Evolutionary conservation across 2,888 invertebrate genomes (phyloP).

Genomic region (Encarsia formosa): DNA sequence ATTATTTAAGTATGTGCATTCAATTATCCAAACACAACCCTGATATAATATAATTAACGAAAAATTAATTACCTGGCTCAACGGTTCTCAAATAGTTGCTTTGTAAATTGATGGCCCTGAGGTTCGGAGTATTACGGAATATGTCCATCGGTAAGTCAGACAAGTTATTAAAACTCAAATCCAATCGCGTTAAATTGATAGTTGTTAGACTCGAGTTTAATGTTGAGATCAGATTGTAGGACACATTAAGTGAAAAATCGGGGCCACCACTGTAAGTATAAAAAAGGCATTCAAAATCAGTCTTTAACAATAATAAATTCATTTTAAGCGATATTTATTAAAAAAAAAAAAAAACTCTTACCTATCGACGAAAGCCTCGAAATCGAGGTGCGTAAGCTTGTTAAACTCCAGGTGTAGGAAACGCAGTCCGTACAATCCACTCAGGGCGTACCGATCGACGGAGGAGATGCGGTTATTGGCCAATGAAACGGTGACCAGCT

Average conservation of each 20-base stretch:
- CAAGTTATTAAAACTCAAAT: slow-evolving; percentile 79
- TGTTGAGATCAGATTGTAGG: slow-evolving; percentile 69
- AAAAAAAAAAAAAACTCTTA: no score
- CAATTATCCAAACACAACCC: neutral
- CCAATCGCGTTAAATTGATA: slow-evolving; percentile 74
- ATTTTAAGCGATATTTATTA: no score
- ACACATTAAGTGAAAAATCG: slow-evolving; percentile 71
- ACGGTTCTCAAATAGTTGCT: slow-evolving; percentile 75
- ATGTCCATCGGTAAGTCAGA: slow-evolving; percentile 63
- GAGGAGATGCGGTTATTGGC: slow-evolving; percentile 75
- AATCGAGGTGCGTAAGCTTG: slow-evolving; percentile 61
- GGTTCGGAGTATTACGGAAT: slow-evolving; percentile 68
- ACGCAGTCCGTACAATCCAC: slow-evolving; percentile 70
- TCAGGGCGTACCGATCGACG: slow-evolving; percentile 70
- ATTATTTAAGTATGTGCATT: neutral
- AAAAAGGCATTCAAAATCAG: no score
- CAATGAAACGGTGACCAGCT: slow-evolving; percentile 76
- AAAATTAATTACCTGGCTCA: slow-evolving; percentile 61
- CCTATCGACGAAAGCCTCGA: slow-evolving; percentile 42
- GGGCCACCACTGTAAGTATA: slow-evolving; percentile 49
- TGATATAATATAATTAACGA: neutral
- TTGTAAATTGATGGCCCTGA: slow-evolving; percentile 75
- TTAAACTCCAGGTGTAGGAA: slow-evolving; percentile 80
- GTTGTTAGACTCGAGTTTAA: slow-evolving; percentile 54
- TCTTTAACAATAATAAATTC: no score